phyloP scores from a whole-genome alignment of 2,888 invertebrate species.

The Eremobia ochroleuca region DNA sequence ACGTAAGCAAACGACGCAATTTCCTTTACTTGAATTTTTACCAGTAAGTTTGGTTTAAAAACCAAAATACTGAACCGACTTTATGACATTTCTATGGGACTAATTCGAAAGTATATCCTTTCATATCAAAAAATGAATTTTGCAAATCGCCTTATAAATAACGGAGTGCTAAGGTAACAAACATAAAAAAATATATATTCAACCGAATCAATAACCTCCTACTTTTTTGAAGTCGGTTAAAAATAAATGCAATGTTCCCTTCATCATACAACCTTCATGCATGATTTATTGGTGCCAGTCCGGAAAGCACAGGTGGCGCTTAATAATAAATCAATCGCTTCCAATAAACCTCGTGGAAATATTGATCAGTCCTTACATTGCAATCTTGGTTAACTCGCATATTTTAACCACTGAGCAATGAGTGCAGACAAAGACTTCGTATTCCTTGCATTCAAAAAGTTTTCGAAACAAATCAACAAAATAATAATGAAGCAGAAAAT shows the following conservation, averaged over 20 bases:
- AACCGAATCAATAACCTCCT: no score
- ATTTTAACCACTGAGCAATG: conserved; percentile 1
- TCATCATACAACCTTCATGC: conserved; percentile 1
- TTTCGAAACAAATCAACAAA: neutral
- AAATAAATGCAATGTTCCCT: neutral
- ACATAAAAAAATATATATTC: no score
- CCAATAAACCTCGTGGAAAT: conserved; percentile 5
- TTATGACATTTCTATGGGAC: no score
- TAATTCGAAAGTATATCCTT: no score
- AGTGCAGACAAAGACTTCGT: neutral
- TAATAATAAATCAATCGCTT: conserved; percentile 17
- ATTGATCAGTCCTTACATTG: neutral
- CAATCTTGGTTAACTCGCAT: neutral
- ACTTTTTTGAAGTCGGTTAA: no score
- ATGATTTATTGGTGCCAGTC: neutral
- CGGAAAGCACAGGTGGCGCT: conserved; percentile 8
- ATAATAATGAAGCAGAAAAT: neutral
- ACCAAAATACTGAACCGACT: no score
- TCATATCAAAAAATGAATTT: no score
- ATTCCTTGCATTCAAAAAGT: neutral
- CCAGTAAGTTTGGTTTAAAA: no score
- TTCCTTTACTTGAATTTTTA: no score
- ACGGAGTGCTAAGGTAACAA: no score
- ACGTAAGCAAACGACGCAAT: no score
- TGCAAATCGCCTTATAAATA: no score